Base-by-base conservation (phyloP, 2,797 vertebrate genomes). In the Neosilurus mollespiculum region DNA sequence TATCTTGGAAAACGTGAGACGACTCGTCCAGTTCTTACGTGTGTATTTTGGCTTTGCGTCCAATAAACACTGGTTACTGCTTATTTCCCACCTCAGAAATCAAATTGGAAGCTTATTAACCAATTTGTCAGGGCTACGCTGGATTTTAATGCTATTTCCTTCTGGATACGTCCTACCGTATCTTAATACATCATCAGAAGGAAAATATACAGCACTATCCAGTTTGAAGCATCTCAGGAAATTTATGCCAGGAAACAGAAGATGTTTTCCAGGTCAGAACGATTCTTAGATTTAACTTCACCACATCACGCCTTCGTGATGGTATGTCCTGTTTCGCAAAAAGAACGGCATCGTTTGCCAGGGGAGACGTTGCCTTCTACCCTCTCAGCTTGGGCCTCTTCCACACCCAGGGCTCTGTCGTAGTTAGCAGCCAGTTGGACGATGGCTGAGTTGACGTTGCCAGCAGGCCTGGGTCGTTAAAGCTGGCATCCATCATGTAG, bases 401-500 rank as follows among this genome's bases (percentile, higher is more conserved):
- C 61, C 81, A 82, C 81, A 67, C 56, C 34, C 69, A 30, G 24
- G 49, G 65, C 26, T 22, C 64, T 56, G 24, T 30, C 49, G 22
- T 53, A 26, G 9, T 62, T 26, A 56, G 30, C 72, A 43, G 61
- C 81, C 51, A 37, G 81, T 43, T 82, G 72, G 72, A 56, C 34
- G 58, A 0, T 37, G 58, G 49, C 34, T 62, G 15, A 34, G 15
- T 79, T 20, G 77, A 79, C 1, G 43, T 22, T 73, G 80, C 80
- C 80, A 81, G 69, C 69, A 65, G n/a, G 61, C 49, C 49, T 79
- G 61, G 77, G 65, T 59, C n/a, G 66, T 59, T 81, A 61, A 76
- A 76, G 81, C 34, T 78, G 81, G 66, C 82, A 78, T 64, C 71
- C 16, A 61, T 71, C 53, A 79, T 65, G 77, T 65, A 20, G 66